Evolutionary conservation across 2,888 invertebrate species (phyloP), one percentile per base, ranked within the genome.

Genomic region (Fabriciana adippe): DNA sequence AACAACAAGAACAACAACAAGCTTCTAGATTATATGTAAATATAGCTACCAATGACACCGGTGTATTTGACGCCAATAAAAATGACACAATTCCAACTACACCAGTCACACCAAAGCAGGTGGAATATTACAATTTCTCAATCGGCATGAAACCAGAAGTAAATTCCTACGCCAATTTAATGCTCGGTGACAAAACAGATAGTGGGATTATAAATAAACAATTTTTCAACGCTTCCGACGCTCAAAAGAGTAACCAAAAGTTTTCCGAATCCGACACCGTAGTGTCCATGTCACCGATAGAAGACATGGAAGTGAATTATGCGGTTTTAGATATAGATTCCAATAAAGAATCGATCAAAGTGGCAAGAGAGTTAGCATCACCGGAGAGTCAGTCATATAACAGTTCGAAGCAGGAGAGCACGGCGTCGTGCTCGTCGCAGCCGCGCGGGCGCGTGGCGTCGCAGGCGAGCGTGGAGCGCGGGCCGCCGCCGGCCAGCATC

Each of bases 241-340:
- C 16, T 18, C 61, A 53, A 41, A 61, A 51, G 8, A 61, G 84
- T 64, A 80, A 81, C 66, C 88, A 88, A 51, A 91, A 90, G 74
- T 85, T 81, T 74, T 90, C 90, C 3, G 92, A 91, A 74, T 90
- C 88, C n/a, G 92, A 92, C 69, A 89, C 88, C 47, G 86, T 87
- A 70, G 81, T 85, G 16, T 90, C 90, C 16, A 82, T 91, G 83
- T 88, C 93, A 56, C 87, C 89, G 41, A 83, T 89, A 35, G 86
- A 89, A 78, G 86, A 89, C 73, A 72, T 88, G 69, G 86, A 89
- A 81, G 86, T 97, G 1, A 97, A 97, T 84, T 97, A 97, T 88
- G 96, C 96, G 6, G 94, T 96, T 73, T 89, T 97, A 73, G 97
- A 97, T 83, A 93, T 97, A 78, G 95, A 96, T 76, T 89, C 92